phyloP scores from a whole-genome alignment of 2,113 vertebrate species.

The Platichthys flesus region DNA sequence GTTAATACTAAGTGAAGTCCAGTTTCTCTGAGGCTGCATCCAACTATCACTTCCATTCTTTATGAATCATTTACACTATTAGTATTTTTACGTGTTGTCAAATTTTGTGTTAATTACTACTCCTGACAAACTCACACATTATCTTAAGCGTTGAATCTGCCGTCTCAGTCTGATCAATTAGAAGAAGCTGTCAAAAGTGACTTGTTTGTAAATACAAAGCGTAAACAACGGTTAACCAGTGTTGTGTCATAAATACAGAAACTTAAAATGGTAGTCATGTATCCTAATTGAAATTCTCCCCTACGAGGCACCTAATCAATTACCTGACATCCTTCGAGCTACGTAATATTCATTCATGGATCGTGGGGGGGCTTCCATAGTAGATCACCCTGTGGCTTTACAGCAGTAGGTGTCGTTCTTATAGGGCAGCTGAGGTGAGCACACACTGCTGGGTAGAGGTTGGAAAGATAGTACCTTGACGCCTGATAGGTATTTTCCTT shows the following conservation, averaged over 20 bases:
- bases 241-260: not conserved
- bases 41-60: not conserved
- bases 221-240: not conserved
- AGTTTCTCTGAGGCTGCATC: not conserved
- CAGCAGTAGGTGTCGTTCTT: slow-evolving; percentile 29
- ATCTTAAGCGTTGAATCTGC: not conserved
- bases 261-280: not conserved
- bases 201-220: no score
- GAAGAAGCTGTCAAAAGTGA: not conserved
- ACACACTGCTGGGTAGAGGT: not conserved
- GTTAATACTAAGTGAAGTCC: not conserved
- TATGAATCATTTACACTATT: no score
- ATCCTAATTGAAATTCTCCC: not conserved
- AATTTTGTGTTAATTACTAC: not conserved
- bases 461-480: not conserved
- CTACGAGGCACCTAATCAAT: no score
- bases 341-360: not conserved
- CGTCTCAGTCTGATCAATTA: not conserved
- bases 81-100: no score
- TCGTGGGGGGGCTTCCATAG: not conserved
- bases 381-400: slow-evolving; percentile 40
- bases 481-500: not conserved
- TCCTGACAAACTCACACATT: not conserved
- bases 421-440: slow-evolving; percentile 21
- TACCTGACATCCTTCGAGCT: not conserved